phyloP scores from a whole-genome alignment of 2,797 vertebrate species.

The Falco naumanni region DNA sequence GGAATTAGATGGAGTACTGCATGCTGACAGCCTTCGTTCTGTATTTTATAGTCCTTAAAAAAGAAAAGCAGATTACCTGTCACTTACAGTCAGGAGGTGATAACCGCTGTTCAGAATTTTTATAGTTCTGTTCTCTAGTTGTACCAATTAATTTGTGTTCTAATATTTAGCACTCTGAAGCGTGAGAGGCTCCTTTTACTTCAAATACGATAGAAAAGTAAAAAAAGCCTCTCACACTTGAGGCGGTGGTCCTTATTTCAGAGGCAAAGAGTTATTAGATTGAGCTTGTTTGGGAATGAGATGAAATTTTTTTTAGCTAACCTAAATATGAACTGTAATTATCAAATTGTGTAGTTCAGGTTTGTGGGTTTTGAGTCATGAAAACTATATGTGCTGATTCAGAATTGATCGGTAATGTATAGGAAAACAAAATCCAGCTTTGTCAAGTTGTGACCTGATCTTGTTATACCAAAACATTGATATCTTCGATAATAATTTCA shows the following conservation, averaged over 20 bases:
- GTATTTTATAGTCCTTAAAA: not conserved
- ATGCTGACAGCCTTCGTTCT: not conserved
- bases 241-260: not conserved
- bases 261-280: not conserved
- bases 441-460: not conserved
- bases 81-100: not conserved
- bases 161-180: not conserved
- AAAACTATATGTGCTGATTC: not conserved
- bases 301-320: not conserved
- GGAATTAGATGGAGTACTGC: not conserved
- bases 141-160: not conserved
- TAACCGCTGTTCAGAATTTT: not conserved
- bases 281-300: not conserved
- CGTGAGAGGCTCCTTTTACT: not conserved
- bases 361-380: not conserved
- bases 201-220: no score
- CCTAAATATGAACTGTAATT: not conserved
- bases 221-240: no score
- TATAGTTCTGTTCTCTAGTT: not conserved
- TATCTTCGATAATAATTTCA: not conserved
- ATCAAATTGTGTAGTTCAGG: not conserved
- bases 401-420: not conserved
- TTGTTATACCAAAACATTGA: not conserved
- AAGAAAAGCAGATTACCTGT: not conserved
- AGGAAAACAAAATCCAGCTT: not conserved